Percentiles rank a stretch among this genome's conserved stretches.
Conservation (phyloP, 2,888 invertebrate genomes). For the Mesorhabditis belari region DNA sequence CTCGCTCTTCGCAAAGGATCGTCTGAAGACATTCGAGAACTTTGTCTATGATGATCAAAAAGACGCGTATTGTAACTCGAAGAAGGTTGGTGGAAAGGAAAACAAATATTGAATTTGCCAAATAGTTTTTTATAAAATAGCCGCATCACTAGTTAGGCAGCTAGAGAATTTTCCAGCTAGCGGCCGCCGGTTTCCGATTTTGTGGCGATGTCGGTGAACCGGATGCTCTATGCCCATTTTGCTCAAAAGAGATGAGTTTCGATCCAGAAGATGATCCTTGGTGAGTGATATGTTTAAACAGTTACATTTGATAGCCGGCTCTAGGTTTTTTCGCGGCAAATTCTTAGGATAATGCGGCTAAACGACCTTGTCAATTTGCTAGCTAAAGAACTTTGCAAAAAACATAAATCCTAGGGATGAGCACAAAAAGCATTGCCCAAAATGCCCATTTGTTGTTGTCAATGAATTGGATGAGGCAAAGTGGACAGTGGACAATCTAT, state of each 20-base stretch:
- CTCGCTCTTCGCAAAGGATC: too few relatives aligned
- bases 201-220: background rate
- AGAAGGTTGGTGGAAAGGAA: constrained; percentile 9
- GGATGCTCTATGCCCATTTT: constrained; percentile 16
- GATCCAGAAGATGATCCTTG: constrained; percentile 23
- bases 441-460: constrained; percentile 16
- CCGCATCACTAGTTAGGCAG: background rate
- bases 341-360: too few relatives aligned
- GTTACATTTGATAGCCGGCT: too few relatives aligned
- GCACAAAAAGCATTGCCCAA: constrained; percentile 8
- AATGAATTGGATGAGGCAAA: constrained; percentile 14
- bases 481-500: constrained; percentile 9
- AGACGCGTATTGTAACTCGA: constrained; percentile 11
- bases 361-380: too few relatives aligned
- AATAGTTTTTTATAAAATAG: background rate
- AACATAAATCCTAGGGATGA: constrained; percentile 12
- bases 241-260: constrained; percentile 19
- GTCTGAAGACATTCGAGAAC: constrained; percentile 8
- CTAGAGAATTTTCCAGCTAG: constrained; percentile 18
- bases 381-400: too few relatives aligned
- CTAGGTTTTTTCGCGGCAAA: too few relatives aligned
- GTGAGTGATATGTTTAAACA: too few relatives aligned
- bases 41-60: constrained; percentile 5
- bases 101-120: too few relatives aligned
- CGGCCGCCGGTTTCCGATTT: constrained; percentile 20